Evolutionary conservation across 2,888 invertebrate species (phyloP), one percentile per base, ranked within the genome.

Genomic region (Nomada ruficornis): DNA sequence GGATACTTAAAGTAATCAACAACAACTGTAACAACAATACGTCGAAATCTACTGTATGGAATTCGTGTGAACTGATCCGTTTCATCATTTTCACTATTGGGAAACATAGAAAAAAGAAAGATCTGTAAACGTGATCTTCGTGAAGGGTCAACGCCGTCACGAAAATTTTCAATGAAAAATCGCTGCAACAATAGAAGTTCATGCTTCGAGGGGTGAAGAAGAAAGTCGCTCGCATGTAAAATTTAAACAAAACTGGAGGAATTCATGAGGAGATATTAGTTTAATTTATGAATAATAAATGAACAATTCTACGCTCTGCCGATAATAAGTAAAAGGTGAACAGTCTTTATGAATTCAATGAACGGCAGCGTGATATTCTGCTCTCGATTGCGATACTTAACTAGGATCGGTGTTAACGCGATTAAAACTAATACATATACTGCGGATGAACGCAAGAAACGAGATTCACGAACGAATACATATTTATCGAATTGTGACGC

Each of bases 11-110:
- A 91, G 90, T 91, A 92, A 87, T 91, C 89, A 93, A 93, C 92
- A 93, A 93, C 91, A 93, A 92, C 87, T 90, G 82, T 90, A 74
- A 92, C 89, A 92, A 92, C 93, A 92, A 92, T 91, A 84, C 84
- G 81, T 82, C 90, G 87, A 91, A 85, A 84, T 88, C 86, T 77
- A 69, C 84, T 82, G 78, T 85, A 88, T 26, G 88, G 82, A 69
- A 82, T 42, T 62, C 79, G 70, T 78, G 76, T 69, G 57, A 63
- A n/a, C 52, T 13, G 5, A 47, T 77, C 72, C 47, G 54, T 80
- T 79, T 71, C 75, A 62, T 79, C 60, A 55, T 54, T 74, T 71
- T 80, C 55, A 62, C 68, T 69, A 65, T 60, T 76, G 68, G 23
- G 67, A 47, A 72, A 69, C 26, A 23, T 44, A 64, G 20, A 15